phyloP scores from a whole-genome alignment of 2,797 vertebrate genomes.

The Melanotaenia maccullochi region DNA sequence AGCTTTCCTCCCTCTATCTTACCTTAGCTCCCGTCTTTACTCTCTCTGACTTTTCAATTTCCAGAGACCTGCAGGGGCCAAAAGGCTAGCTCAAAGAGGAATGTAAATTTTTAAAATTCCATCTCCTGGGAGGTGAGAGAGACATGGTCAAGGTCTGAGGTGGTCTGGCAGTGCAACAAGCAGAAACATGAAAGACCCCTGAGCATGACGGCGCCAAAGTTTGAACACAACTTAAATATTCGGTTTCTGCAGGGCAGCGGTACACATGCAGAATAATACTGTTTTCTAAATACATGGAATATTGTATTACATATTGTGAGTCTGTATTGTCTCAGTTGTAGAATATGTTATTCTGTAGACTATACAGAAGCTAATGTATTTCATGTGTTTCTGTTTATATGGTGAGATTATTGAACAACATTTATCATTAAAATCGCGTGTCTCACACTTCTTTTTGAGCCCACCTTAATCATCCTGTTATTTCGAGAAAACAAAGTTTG shows the following conservation, averaged over 20 bases:
- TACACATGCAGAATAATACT: constrained; percentile 11
- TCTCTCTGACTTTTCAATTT: constrained; percentile 76
- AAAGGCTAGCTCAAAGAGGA: constrained; percentile 66
- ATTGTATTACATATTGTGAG: constrained; percentile 8
- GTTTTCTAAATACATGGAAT: constrained; percentile 9
- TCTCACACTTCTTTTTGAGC: too few relatives aligned
- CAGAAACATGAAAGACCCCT: constrained; percentile 59
- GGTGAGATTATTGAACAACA: not conserved
- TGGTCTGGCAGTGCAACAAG: constrained; percentile 57
- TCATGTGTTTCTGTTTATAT: not conserved
- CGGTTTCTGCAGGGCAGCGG: constrained; percentile 33
- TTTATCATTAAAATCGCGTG: too few relatives aligned
- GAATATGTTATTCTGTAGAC: not conserved
- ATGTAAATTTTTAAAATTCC: constrained; percentile 80
- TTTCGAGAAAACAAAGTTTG: too few relatives aligned
- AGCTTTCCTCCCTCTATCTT: constrained; percentile 48
- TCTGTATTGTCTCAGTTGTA: constrained; percentile 9
- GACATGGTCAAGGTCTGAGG: constrained; percentile 65
- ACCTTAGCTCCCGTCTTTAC: constrained; percentile 53
- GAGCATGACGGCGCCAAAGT: constrained; percentile 52
- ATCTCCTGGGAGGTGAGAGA: constrained; percentile 68
- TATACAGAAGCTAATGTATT: not conserved
- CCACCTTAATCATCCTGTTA: too few relatives aligned
- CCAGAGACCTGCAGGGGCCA: constrained; percentile 70
- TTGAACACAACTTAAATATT: constrained; percentile 42